These are phyloP conservation scores for Platichthys flesus DNA, from an alignment of 2,113 vertebrate genomes.

Conservation along the genomic window DNA sequence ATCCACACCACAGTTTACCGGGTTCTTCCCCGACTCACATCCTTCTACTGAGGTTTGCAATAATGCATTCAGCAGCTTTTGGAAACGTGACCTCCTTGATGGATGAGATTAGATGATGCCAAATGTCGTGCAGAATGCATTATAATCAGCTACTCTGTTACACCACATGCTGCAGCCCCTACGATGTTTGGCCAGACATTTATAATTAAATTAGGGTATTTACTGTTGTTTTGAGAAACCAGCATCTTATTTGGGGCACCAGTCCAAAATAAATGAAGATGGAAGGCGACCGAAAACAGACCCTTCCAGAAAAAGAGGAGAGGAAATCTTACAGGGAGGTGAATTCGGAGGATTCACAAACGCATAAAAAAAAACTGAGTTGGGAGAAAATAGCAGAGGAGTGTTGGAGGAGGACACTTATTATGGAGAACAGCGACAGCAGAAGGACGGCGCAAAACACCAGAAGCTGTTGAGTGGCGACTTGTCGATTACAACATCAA, in stretches of 20 bases:
- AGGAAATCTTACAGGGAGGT: neutral
- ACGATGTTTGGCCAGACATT: neutral
- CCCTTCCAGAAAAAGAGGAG: neutral
- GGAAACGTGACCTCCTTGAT: neutral
- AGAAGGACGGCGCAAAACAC: neutral
- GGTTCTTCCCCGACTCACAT: too few relatives aligned
- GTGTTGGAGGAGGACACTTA: neutral
- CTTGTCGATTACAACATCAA: neutral
- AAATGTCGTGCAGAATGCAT: constrained; percentile 3
- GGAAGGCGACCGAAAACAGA: neutral
- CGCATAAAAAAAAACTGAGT: neutral
- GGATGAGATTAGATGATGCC: neutral
- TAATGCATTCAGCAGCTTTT: neutral
- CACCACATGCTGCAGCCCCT: neutral
- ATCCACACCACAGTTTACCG: too few relatives aligned
- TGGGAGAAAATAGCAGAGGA: neutral
- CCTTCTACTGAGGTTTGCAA: too few relatives aligned
- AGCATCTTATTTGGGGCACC: neutral
- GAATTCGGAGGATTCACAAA: neutral
- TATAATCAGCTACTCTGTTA: neutral
- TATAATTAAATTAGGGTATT: neutral
- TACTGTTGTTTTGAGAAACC: neutral
- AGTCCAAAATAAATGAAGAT: neutral
- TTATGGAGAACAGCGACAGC: neutral
- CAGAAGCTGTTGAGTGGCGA: neutral